These are phyloP conservation scores for Sebastes paucispinis DNA, from an alignment of 2,797 vertebrate species.

Conservation along the genomic window DNA sequence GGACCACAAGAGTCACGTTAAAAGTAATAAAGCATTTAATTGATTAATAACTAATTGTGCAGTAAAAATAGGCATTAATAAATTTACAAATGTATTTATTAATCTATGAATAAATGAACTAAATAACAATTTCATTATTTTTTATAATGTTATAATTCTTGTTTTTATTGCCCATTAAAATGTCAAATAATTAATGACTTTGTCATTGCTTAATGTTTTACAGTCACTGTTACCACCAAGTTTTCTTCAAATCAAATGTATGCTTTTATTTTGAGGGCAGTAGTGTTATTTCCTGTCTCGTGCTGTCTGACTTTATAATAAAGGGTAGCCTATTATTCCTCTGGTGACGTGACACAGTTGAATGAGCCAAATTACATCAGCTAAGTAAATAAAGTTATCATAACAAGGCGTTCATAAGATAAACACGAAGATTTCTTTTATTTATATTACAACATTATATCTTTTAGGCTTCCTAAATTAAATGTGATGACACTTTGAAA, in stretches of 20 bases:
- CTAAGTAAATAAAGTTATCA: neutral
- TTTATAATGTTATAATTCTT: too few relatives aligned
- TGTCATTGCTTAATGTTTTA: neutral
- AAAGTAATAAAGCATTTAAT: too few relatives aligned
- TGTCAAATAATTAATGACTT: too few relatives aligned
- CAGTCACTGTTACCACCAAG: neutral
- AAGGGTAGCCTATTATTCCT: neutral
- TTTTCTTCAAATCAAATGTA: neutral
- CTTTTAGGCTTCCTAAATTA: neutral
- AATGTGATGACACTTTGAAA: neutral
- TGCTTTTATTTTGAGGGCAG: constrained; percentile 37
- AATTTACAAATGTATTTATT: too few relatives aligned
- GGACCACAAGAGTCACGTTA: too few relatives aligned
- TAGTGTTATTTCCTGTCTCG: neutral
- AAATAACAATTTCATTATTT: too few relatives aligned
- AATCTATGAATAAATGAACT: too few relatives aligned
- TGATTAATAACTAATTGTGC: too few relatives aligned
- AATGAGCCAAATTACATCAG: neutral
- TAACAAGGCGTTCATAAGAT: neutral
- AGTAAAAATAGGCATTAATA: too few relatives aligned
- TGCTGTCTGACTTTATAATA: neutral
- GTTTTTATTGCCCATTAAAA: too few relatives aligned
- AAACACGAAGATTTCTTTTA: neutral
- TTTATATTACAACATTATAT: neutral
- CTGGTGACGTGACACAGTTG: neutral